Evolutionary conservation across 1,140 invertebrate species (phyloP), one percentile per base, ranked within the genome.

Genomic region (Pogonomyrmex barbatus): DNA sequence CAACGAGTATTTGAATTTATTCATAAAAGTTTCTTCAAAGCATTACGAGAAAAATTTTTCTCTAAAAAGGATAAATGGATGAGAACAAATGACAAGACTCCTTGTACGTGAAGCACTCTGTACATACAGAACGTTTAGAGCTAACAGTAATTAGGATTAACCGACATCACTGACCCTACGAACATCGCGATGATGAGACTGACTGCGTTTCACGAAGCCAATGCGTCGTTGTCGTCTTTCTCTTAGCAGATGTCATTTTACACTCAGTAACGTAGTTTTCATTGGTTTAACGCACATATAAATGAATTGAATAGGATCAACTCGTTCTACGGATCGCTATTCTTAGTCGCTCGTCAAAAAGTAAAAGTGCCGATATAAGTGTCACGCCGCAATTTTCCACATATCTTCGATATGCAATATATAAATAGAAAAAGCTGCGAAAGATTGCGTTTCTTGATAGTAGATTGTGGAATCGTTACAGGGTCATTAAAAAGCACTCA

Each of bases 221-320:
- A 70, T 39, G 39, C 33, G 33, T 68, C 6, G 42, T 67, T 60
- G 14, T 67, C 12, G 58, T 67, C 50, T 39, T 2, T 30, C 10
- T 36, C 70, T 17, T 33, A 4, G 8, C 58, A 84, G 89, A 90
- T 88, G 87, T 89, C 87, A 79, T 90, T 50, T 68, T 89, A 85
- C 81, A 89, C 85, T 73, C 62, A 24, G 42, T 75, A 87, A 68
- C 24, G 78, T 56, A 50, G 70, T 89, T 89, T 89, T 56, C 79
- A 75, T 81, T 65, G 79, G 62, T 63, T 81, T 65, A 90, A 77
- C 58, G 2, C 14, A 45, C 58, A 36, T 58, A 56, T 24, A 24
- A 24, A 24, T 50, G 76, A 88, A 82, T 90, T 87, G 70, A 90
- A 89, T 52, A 62, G 65, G 86, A 90, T 90, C 81, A 90, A 81